phyloP scores from a whole-genome alignment of 1,140 invertebrate genomes.

The Nasonia vitripennis region DNA sequence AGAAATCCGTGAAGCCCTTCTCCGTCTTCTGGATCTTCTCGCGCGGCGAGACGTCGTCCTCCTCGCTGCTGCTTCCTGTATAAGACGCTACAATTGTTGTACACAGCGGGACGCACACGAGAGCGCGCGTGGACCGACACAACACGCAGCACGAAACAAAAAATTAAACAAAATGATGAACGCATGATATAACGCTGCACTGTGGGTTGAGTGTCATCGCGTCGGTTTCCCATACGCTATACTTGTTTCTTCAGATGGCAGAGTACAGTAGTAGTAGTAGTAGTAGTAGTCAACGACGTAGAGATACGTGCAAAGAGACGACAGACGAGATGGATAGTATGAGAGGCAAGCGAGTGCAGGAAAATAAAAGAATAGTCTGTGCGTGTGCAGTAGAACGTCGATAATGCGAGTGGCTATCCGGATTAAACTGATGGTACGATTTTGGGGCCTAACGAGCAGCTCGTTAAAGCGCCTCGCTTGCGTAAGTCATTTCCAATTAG shows the following conservation, averaged over 20 bases:
- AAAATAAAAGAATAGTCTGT: not conserved
- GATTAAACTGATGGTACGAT: not conserved
- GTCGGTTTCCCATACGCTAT: not conserved
- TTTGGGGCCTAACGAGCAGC: not conserved
- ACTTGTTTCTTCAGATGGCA: not conserved
- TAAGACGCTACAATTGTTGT: conserved; percentile 82
- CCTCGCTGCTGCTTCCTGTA: conserved; percentile 91
- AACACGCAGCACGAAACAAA: conserved; percentile 38
- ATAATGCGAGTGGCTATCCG: not conserved
- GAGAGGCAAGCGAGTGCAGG: not conserved
- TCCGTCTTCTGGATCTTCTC: conserved; percentile 91
- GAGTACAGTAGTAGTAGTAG: not conserved
- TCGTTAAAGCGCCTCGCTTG: not conserved
- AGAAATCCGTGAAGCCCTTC: conserved; percentile 89
- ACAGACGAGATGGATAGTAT: not conserved
- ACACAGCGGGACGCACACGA: conserved; percentile 49
- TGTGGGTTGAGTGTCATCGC: not conserved
- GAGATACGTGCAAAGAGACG: too few species aligned
- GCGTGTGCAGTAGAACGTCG: not conserved
- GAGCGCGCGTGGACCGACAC: not conserved
- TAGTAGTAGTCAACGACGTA: too few species aligned
- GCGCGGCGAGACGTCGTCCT: conserved; percentile 89
- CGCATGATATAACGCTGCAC: conserved; percentile 2
- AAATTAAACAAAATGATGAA: conserved; percentile 34
- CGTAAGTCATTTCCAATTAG: not conserved